Percentiles rank a stretch among this genome's conserved stretches.
phyloP scores from a whole-genome alignment of 2,113 vertebrate genomes.

The Anhinga anhinga region DNA sequence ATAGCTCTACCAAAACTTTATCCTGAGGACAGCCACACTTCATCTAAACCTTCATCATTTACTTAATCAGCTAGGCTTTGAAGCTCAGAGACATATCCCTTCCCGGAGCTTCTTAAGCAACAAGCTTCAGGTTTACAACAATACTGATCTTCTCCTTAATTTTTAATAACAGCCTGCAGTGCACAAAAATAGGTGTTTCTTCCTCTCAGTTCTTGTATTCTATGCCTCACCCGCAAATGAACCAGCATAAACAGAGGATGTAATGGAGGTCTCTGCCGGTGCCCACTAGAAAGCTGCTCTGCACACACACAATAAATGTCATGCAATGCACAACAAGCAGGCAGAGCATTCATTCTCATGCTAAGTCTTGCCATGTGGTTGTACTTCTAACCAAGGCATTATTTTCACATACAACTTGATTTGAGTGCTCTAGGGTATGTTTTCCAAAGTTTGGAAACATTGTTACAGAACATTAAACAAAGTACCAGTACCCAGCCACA shows the following conservation, averaged over 20 bases:
- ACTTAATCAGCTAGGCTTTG: background rate
- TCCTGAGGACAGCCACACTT: background rate
- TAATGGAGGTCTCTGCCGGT: background rate
- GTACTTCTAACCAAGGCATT: conserved; percentile 14
- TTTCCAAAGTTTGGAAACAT: conserved; percentile 22
- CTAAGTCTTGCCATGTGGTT: conserved; percentile 21
- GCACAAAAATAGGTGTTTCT: background rate
- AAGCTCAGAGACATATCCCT: background rate
- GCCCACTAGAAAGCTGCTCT: background rate
- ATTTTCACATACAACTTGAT: conserved; percentile 10
- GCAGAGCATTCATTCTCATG: background rate
- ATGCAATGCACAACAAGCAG: background rate
- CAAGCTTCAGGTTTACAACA: background rate
- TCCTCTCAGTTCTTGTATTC: background rate
- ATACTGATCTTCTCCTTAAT: background rate
- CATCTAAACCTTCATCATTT: background rate
- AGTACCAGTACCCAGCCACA: background rate
- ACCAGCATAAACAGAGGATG: background rate
- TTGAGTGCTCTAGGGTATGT: background rate
- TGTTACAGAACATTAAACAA: background rate
- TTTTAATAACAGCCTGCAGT: background rate
- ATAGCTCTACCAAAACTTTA: background rate
- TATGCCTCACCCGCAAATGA: background rate
- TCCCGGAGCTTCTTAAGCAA: background rate
- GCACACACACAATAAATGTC: background rate